Percentiles rank a stretch among this genome's conserved stretches.
phyloP scores from a whole-genome alignment of 37 sponge, comb jelly and placozoan genomes.

The Hexactinellida sp. region DNA sequence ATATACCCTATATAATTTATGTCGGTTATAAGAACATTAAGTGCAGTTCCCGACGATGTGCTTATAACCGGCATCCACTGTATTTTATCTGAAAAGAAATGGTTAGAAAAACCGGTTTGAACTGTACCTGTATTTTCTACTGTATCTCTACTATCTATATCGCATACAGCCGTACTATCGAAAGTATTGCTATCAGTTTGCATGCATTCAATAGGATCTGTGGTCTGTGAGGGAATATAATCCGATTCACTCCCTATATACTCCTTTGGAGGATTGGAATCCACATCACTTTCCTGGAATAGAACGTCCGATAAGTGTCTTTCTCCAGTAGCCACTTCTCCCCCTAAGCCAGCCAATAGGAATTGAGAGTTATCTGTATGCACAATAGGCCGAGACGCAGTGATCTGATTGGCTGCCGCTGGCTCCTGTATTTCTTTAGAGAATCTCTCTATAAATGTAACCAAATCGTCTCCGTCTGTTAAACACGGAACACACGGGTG shows the following conservation, averaged over 20 bases:
- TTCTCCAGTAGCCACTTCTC: neutral
- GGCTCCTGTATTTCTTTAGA: conserved; percentile 14
- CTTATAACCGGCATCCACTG: too few species aligned
- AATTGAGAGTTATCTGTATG: neutral
- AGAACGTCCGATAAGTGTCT: neutral
- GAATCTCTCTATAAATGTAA: neutral
- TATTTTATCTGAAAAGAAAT: too few species aligned
- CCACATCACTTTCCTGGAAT: neutral
- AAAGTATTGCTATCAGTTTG: too few species aligned
- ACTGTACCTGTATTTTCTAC: too few species aligned
- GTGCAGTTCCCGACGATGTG: too few species aligned
- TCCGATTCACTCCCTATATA: neutral
- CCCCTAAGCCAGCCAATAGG: neutral
- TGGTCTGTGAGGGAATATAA: too few species aligned
- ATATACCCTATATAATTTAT: too few species aligned
- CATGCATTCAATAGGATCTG: too few species aligned
- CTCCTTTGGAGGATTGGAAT: neutral
- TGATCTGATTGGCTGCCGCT: neutral
- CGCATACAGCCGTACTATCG: too few species aligned
- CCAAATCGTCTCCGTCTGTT: neutral
- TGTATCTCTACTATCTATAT: too few species aligned
- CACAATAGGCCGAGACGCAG: neutral
- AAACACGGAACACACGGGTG: neutral
- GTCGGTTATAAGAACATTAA: too few species aligned
- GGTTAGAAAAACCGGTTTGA: too few species aligned